phyloP scores from a whole-genome alignment of 2,888 invertebrate species.

The Xestia ashworthii region DNA sequence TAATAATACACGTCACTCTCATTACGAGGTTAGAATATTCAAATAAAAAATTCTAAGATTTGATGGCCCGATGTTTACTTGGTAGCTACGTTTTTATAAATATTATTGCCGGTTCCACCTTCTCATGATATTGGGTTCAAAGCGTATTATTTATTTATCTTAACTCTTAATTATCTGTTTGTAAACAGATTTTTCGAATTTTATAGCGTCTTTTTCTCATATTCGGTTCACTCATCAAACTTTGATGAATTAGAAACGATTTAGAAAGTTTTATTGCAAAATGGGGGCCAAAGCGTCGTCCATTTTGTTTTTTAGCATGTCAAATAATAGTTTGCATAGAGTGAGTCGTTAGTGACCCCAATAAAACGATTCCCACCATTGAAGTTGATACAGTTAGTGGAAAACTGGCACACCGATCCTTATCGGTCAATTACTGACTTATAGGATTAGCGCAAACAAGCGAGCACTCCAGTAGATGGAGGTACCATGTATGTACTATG shows the following conservation, averaged over 20 bases:
- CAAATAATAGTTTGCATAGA: conserved; percentile 27
- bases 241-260: conserved; percentile 17
- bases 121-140: conserved; percentile 25
- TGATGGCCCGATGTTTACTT: conserved; percentile 26
- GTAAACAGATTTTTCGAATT: neutral
- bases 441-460: conserved; percentile 52
- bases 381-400: conserved; percentile 18
- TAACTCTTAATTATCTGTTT: neutral
- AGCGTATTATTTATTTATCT: neutral
- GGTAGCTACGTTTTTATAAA: conserved; percentile 22
- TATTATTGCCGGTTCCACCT: conserved; percentile 37
- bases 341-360: conserved; percentile 46
- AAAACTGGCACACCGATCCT: conserved; percentile 61
- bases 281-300: conserved; percentile 16
- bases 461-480: conserved; percentile 38
- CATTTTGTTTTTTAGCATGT: conserved; percentile 44
- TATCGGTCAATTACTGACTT: conserved; percentile 65
- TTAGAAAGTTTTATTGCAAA: conserved; percentile 55
- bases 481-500: neutral
- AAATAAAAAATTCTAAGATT: conserved; percentile 16
- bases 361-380: conserved; percentile 54
- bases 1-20: conserved; percentile 8
- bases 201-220: neutral
- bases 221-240: neutral
- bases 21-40: conserved; percentile 18